Base-by-base conservation (phyloP, 2,113 vertebrate species). In the Edolisoma coerulescens region DNA sequence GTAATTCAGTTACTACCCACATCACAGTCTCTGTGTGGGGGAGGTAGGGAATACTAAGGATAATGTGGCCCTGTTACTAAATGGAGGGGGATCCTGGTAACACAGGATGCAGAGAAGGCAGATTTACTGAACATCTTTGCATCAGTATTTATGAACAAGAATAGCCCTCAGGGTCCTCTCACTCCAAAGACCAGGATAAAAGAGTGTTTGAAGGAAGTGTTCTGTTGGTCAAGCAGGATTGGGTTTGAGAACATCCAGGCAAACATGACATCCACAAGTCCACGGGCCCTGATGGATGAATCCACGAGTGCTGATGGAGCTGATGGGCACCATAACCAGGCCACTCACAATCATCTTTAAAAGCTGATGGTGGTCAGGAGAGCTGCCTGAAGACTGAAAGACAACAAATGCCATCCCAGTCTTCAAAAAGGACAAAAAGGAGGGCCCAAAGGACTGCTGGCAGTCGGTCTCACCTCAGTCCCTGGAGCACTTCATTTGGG, bases 1-100 rank as follows among this genome's bases (percentile, higher is more conserved):
- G 84, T 81, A 79, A 95, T 96, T 96, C 70, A 76, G 80, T 76
- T 83, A 92, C 70, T 95, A 83, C 80, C 95, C 93, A 97, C 93
- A 96, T 95, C 92, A 90, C 84, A 97, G 75, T 56, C 68, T 91
- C 49, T 79, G n/a, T 90, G 71, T 68, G 67, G 81, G 75, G 68
- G 70, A 89, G 59, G 30, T 41, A 53, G 24, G 16, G 61, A 53
- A 68, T 53, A 22, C 30, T 41, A 21, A 82, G n/a, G n/a, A 53
- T 68, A 45, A 89, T 53, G 39, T 41, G 39, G 9, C 28, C n/a
- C 13, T 26, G 16, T 53, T 68, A 45, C 39, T 41, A 39, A 75
- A 30, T 26, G 28, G 20, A 82, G 28, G 11, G 11, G 4, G 16
- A 44, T 52, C 28, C 30, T 60, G 39, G 20, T 39, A 49, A 33